Conservation (phyloP, 2,113 vertebrate species). For the Hippolais icterina region DNA sequence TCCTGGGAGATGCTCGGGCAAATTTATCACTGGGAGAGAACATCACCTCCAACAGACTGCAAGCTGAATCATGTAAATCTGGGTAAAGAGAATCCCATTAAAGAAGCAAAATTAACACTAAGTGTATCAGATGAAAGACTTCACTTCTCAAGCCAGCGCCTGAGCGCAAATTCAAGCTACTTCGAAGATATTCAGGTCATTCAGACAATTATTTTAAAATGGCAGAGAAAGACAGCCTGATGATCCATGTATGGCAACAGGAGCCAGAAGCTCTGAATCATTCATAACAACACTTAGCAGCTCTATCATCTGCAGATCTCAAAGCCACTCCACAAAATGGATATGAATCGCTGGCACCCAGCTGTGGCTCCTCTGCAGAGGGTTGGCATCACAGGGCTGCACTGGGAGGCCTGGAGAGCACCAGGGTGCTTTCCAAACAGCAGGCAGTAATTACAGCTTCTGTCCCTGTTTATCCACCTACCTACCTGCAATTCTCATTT, state of each 20-base stretch:
- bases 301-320: slow-evolving; percentile 42
- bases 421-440: slow-evolving; percentile 18
- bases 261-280: slow-evolving; percentile 58
- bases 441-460: neutral
- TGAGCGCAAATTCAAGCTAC: neutral
- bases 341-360: slow-evolving; percentile 47
- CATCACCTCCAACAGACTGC: neutral
- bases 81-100: slow-evolving; percentile 29
- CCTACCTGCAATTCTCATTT: neutral
- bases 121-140: slow-evolving; percentile 47
- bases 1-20: neutral
- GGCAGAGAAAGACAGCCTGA: slow-evolving; percentile 33
- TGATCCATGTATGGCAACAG: neutral
- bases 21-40: slow-evolving; percentile 15
- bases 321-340: slow-evolving; percentile 15
- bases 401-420: slow-evolving; percentile 37
- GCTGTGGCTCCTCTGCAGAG: slow-evolving; percentile 12
- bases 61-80: slow-evolving; percentile 24
- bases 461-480: neutral
- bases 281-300: slow-evolving; percentile 34
- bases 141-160: neutral
- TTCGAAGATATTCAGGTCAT: slow-evolving; percentile 31
- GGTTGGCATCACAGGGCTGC: neutral
- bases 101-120: slow-evolving; percentile 8
- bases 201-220: slow-evolving; percentile 41